phyloP scores from a whole-genome alignment of 2,888 invertebrate species.

The Pristionchus fissidentatus region DNA sequence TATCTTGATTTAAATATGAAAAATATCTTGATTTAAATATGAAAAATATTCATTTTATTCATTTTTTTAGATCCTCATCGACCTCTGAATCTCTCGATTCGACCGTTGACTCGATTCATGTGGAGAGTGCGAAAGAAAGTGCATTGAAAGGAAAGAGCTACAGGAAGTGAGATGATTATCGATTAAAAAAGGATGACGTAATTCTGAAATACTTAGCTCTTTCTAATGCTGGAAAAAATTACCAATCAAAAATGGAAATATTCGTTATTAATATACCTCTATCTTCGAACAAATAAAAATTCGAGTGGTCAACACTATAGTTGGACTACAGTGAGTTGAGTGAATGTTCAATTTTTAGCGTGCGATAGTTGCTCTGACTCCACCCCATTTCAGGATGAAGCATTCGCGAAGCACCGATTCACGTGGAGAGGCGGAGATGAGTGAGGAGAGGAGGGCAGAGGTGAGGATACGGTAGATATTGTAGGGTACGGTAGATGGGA shows the following conservation, averaged over 20 bases:
- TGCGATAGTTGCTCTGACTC: no score
- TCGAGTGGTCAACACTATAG: no score
- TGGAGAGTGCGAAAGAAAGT: conserved; percentile 41
- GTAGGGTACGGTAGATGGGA: neutral
- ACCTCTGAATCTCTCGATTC: neutral
- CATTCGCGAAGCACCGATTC: neutral
- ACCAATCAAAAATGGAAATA: no score
- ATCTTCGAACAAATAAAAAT: no score
- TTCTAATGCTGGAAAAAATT: no score
- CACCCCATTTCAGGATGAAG: conserved; percentile 1
- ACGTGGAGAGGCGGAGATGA: neutral
- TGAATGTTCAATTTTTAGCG: neutral
- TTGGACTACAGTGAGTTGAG: neutral
- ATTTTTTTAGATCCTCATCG: neutral
- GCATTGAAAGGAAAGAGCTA: conserved; percentile 33
- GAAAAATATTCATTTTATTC: no score
- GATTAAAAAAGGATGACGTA: no score
- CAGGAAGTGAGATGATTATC: conserved; percentile 34
- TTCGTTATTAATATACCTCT: no score
- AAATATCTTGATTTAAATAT: no score
- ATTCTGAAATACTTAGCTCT: no score
- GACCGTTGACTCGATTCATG: neutral
- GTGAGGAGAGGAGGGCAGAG: neutral
- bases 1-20: no score
- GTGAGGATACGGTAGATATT: neutral